Evolutionary conservation across 1,140 invertebrate genomes (phyloP).

Genomic region (Drosophila lowei): DNA sequence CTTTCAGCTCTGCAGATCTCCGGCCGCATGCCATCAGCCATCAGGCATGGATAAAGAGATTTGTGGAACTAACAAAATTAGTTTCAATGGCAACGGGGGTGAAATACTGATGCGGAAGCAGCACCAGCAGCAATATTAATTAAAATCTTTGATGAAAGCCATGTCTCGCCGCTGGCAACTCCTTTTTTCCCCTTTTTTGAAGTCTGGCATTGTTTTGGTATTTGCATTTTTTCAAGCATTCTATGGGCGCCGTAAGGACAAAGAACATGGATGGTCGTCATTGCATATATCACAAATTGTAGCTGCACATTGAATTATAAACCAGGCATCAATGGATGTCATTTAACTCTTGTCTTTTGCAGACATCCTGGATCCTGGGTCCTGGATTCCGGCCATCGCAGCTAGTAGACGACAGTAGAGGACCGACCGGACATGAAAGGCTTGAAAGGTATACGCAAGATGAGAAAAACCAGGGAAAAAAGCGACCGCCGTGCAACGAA

Average conservation of each 20-base stretch:
- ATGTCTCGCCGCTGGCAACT: neutral
- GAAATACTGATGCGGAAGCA: no score
- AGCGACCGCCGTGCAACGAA: conserved; percentile 20
- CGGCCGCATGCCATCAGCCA: neutral
- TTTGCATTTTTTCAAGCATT: conserved; percentile 44
- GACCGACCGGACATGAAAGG: conserved; percentile 39
- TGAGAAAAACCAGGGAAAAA: conserved; percentile 23
- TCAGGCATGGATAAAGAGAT: neutral
- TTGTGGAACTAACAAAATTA: conserved; percentile 14
- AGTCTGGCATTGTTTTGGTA: conserved; percentile 46
- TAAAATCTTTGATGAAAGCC: conserved; percentile 31
- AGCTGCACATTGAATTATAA: conserved; percentile 41
- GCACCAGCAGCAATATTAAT: conserved; percentile 35
- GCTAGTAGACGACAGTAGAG: conserved; percentile 8
- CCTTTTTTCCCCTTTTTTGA: neutral
- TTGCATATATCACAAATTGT: conserved; percentile 1
- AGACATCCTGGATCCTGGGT: conserved; percentile 11
- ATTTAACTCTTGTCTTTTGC: conserved; percentile 52
- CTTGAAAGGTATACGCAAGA: conserved; percentile 18
- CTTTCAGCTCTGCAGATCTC: neutral
- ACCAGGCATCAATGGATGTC: conserved; percentile 46
- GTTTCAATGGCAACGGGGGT: conserved; percentile 2
- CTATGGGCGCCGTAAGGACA: conserved; percentile 6
- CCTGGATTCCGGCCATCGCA: conserved; percentile 16
- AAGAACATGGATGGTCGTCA: conserved; percentile 7